Evolutionary conservation across 2,113 vertebrate species (phyloP), one percentile per base, ranked within the genome.

Genomic region (Oreochromis spilurus): DNA sequence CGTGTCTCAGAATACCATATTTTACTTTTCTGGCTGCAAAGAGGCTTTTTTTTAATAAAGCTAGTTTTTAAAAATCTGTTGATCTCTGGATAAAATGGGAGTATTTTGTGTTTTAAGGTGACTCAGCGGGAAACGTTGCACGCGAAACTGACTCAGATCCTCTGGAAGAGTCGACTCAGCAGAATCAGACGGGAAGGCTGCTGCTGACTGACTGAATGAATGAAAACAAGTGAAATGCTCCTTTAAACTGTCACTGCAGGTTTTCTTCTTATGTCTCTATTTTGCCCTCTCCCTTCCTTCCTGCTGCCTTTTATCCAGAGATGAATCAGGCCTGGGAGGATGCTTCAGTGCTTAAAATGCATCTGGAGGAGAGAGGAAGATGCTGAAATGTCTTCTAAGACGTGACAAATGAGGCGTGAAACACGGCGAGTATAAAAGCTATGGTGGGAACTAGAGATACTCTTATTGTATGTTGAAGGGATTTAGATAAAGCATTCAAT

Each of bases 91-190:
- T 29, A 48, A 75, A 75, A 48, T 11, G 43, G 67, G 67, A 48
- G 9, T 4, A 75, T 17, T 29, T 7, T 75, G 70, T 19, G 40
- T 48, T 17, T 48, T 48, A 29, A 48, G 24, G 70, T 50, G 70
- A 77, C 6, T 77, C 43, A 52, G 24, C 12, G 3, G 12, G 12
- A 57, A 57, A 6, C 2, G 16, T 29, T 58, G 45, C 9, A 5
- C 9, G 16, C 2, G 48, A 31, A 67, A 45, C 70, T 85, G 87
- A 86, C 70, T 91, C 84, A 89, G 83, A 87, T 89, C 85, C 83
- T 79, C n/a, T 26, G 7, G 7, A 70, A 43, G 19, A 5, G 67
- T 0, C 16, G 57, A 87, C 53, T 86, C 85, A 87, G 85, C 87
- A 89, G 19, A 54, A 38, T 58, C 81, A 9, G 34, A 54, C 48